phyloP scores from a whole-genome alignment of 2,113 vertebrate genomes.

The Bolborhynchus lineola region DNA sequence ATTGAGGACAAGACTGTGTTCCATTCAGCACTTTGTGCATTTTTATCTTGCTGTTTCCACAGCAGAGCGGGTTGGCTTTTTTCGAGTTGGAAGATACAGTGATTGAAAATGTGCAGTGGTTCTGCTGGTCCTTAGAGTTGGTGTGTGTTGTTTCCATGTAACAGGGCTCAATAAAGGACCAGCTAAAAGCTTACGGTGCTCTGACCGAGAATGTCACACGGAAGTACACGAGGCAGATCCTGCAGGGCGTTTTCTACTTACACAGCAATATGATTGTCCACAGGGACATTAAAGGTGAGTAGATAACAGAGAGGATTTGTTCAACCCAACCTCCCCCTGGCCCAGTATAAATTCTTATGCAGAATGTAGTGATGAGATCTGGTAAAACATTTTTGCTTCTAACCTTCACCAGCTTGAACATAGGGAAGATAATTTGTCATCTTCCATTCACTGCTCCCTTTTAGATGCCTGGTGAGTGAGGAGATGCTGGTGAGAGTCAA shows the following conservation, averaged over 20 bases:
- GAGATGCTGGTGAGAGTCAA: background rate
- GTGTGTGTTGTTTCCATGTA: background rate
- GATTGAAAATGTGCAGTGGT: background rate
- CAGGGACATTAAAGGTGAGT: slow-evolving; percentile 90
- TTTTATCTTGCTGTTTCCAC: background rate
- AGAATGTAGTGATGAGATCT: background rate
- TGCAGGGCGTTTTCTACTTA: slow-evolving; percentile 90
- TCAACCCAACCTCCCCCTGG: background rate
- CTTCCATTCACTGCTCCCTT: background rate
- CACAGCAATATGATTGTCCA: slow-evolving; percentile 96
- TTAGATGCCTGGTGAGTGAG: background rate
- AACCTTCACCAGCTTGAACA: background rate
- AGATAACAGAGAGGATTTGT: background rate
- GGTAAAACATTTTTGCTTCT: background rate
- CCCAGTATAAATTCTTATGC: background rate
- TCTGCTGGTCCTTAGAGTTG: background rate
- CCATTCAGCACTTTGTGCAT: background rate
- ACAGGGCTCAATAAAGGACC: slow-evolving; percentile 92
- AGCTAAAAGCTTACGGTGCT: slow-evolving; percentile 88
- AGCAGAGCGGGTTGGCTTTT: background rate
- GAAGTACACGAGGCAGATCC: slow-evolving; percentile 88
- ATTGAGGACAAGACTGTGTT: background rate
- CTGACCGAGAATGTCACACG: slow-evolving; percentile 89
- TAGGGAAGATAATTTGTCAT: background rate
- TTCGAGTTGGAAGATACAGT: background rate